phyloP scores from a whole-genome alignment of 2,113 vertebrate genomes.

The Planiliza haematocheilus region DNA sequence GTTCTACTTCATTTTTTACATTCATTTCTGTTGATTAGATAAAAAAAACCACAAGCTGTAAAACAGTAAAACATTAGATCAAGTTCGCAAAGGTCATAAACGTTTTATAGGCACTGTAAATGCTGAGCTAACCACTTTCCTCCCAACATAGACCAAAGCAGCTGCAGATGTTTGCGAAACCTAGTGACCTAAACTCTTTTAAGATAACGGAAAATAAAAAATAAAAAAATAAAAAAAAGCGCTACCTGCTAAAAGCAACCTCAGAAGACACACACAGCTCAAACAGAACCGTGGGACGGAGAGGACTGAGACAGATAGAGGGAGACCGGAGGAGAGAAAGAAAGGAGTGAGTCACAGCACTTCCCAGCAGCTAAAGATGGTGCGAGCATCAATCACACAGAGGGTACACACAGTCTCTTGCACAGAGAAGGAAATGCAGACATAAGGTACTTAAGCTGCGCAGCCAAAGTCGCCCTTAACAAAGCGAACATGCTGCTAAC shows the following conservation, averaged over 20 bases:
- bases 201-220: background rate
- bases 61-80: background rate
- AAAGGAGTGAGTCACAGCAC: slow-evolving; percentile 54
- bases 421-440: slow-evolving; percentile 15
- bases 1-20: too few relatives aligned
- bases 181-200: background rate
- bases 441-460: slow-evolving; percentile 15
- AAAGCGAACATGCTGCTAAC: slow-evolving; percentile 22
- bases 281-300: background rate
- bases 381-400: slow-evolving; percentile 48
- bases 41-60: background rate
- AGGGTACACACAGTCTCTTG: slow-evolving; percentile 15
- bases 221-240: background rate
- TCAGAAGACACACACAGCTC: background rate
- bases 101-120: slow-evolving; percentile 10
- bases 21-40: too few relatives aligned
- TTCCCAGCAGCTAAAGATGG: slow-evolving; percentile 46
- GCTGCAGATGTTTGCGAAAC: slow-evolving; percentile 20
- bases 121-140: background rate
- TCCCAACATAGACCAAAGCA: background rate
- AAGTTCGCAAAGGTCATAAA: background rate
- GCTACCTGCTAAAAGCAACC: slow-evolving; percentile 4
- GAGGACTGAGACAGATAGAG: background rate
- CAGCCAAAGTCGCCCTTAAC: slow-evolving; percentile 47
- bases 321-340: slow-evolving; percentile 6